A percentile compares a stretch with the other conserved stretches of the same genome.
These are phyloP conservation scores for Nothobranchius furzeri DNA, from an alignment of 2,113 vertebrate species.

Conservation along the genomic window DNA sequence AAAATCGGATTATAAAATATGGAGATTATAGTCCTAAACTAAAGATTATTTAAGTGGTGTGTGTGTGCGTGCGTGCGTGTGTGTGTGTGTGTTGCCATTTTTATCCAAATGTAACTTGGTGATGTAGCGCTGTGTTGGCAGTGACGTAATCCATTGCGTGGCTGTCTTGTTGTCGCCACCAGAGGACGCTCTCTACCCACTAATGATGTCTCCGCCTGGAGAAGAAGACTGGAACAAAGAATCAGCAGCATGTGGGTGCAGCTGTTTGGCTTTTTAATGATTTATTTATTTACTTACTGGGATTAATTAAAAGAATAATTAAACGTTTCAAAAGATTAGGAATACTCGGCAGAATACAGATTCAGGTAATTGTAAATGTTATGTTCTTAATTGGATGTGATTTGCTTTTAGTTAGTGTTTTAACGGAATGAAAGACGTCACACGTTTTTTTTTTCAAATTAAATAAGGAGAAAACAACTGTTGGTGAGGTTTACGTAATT, in stretches of 20 bases:
- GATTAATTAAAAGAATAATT: no score
- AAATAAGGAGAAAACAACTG: no score
- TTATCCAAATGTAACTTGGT: slow-evolving; percentile 11
- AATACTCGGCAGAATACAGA: no score
- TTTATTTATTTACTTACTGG: background rate
- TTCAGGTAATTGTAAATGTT: no score
- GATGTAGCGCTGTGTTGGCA: background rate
- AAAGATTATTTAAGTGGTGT: background rate
- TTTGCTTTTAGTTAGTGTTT: no score
- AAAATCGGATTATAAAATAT: background rate
- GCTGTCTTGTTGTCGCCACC: slow-evolving; percentile 29
- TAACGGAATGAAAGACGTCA: no score
- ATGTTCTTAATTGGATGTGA: no score
- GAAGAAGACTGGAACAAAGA: no score
- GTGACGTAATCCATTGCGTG: slow-evolving; percentile 58
- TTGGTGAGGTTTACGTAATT: no score
- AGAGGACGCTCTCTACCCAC: slow-evolving; percentile 53
- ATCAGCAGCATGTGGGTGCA: background rate
- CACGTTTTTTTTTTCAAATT: no score
- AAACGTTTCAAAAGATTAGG: no score
- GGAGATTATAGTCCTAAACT: no score
- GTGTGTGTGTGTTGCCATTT: background rate
- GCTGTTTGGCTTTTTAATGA: background rate
- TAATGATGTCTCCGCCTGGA: slow-evolving; percentile 20
- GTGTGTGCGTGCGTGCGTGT: background rate